phyloP scores from a whole-genome alignment of 2,113 vertebrate genomes.

The Corythaixoides concolor region DNA sequence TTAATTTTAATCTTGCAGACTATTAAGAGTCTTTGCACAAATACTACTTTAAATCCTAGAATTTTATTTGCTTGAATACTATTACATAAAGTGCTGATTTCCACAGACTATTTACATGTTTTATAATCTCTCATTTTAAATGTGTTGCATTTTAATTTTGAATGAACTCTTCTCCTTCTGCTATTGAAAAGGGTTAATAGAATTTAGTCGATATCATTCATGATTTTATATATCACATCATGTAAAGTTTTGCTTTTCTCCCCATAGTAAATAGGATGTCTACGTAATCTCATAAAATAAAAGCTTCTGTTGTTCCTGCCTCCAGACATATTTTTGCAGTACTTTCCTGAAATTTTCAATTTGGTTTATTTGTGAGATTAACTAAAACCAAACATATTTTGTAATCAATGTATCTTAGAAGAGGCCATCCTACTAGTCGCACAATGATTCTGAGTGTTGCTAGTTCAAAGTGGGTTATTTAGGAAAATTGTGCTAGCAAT shows the following conservation, averaged over 20 bases:
- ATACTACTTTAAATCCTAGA: background rate
- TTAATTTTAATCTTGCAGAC: background rate
- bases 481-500: background rate
- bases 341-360: background rate
- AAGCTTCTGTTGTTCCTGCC: background rate
- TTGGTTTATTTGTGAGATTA: background rate
- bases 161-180: background rate
- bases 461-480: background rate
- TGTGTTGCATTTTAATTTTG: background rate
- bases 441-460: background rate
- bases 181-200: background rate
- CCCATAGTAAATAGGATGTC: background rate
- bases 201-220: background rate
- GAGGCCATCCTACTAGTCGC: background rate
- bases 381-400: background rate
- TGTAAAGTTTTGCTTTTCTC: background rate
- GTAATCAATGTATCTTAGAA: background rate
- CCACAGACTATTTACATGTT: background rate
- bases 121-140: background rate
- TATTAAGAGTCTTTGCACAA: background rate
- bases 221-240: background rate
- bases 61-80: background rate
- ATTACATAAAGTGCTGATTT: background rate
- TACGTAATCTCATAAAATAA: background rate
- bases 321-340: background rate